Evolutionary conservation across 1,140 invertebrate genomes (phyloP).

Genomic region (Pantala flavescens): DNA sequence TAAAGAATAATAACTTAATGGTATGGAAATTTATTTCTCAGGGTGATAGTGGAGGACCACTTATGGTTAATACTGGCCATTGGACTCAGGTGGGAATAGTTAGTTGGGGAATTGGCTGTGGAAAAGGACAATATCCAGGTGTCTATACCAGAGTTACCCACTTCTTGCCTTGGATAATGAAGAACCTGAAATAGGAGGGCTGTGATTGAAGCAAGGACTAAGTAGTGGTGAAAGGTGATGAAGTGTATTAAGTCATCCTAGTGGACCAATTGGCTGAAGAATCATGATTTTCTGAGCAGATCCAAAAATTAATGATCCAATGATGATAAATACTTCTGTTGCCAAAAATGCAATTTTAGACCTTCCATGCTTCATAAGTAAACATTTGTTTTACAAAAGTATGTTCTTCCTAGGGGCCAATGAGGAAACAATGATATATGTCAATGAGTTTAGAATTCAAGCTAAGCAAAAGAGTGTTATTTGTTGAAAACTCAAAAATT

Average conservation of each 20-base stretch:
- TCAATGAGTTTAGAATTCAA: no score
- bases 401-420: no score
- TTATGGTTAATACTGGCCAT: conserved; percentile 64
- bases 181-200: conserved; percentile 46
- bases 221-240: background rate
- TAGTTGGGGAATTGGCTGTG: conserved; percentile 89
- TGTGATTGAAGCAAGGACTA: background rate
- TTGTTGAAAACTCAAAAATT: no score
- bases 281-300: no score
- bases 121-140: conserved; percentile 80
- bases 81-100: conserved; percentile 83
- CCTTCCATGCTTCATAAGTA: no score
- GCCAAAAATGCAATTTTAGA: no score
- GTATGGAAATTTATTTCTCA: conserved; percentile 35
- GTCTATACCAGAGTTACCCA: conserved; percentile 70
- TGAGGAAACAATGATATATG: no score
- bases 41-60: conserved; percentile 85
- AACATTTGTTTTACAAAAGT: no score
- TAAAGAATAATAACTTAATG: no score
- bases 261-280: background rate
- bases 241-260: background rate
- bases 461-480: no score
- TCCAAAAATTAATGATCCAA: no score
- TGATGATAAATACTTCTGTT: no score
- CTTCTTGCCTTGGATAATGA: conserved; percentile 67